Conservation (phyloP, 2,113 vertebrate genomes). For the Pipra filicauda region DNA sequence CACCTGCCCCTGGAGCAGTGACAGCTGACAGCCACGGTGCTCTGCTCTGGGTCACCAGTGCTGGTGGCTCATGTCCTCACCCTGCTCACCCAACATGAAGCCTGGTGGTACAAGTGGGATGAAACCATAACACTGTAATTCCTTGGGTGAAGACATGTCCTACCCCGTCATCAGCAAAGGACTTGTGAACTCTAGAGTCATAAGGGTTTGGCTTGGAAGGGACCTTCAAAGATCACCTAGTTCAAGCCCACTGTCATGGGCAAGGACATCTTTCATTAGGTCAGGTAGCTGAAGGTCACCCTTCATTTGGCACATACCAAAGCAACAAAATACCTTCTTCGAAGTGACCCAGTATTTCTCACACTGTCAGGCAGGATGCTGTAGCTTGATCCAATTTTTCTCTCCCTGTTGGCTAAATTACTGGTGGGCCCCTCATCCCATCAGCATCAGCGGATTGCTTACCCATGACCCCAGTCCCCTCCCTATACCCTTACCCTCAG, state of each 20-base stretch:
- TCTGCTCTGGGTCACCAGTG: background rate
- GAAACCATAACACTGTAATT: background rate
- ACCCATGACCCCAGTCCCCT: background rate
- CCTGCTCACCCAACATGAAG: background rate
- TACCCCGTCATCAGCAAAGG: background rate
- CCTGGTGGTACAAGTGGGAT: background rate
- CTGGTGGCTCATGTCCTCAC: background rate
- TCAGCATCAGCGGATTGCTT: background rate
- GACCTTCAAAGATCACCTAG: background rate
- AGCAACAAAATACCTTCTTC: background rate
- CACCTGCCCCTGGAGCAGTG: background rate
- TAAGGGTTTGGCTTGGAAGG: background rate
- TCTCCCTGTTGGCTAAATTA: background rate
- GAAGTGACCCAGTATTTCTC: background rate
- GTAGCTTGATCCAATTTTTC: background rate
- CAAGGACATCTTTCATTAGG: background rate
- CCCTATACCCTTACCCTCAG: background rate
- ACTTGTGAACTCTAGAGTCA: background rate
- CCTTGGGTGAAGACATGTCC: background rate
- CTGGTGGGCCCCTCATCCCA: background rate
- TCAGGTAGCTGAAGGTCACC: background rate
- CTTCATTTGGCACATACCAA: background rate
- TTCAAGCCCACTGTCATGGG: background rate
- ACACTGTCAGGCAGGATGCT: background rate
- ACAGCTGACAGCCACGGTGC: accelerated